Base-by-base conservation (phyloP, 2,113 vertebrate genomes). In the Forbesichthys agassizii region DNA sequence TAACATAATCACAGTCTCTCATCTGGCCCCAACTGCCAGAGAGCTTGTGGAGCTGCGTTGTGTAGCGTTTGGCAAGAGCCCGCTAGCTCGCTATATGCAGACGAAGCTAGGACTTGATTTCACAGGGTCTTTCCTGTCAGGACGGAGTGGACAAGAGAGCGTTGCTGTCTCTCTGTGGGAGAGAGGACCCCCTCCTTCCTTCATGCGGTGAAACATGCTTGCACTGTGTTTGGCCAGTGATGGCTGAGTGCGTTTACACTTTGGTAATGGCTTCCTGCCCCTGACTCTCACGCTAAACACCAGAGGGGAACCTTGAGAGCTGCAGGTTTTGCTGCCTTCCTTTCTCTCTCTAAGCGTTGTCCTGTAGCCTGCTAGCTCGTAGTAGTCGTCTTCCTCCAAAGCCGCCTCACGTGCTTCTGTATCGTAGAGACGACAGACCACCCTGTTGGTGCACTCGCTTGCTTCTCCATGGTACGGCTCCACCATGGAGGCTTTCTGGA, bases 241-340 rank as follows among this genome's bases (percentile, higher is more conserved):
- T 85, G 81, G 86, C 85, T 83, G 83, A 85, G 78, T 86, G 84
- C 83, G 75, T 90, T 90, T 88, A 87, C 85, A 81, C 88, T 85
- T 86, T 77, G 77, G 75, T 90, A 90, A 92, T 92, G 82, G 71
- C 87, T 92, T 92, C 87, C 86, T 91, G 86, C 71, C 81, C 84
- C 68, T 79, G 79, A 83, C 82, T 86, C 86, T 85, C 76, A 74
- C 65, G 84, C 85, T 87, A 71, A 78, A 61, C 74, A 68, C 60
- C 12, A 61, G 73, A 71, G 64, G 69, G 73, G 70, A 70, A 68
- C 12, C 64, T 67, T 64, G 68, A 14, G 69, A 73, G 79, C 65
- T 11, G 14, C 61, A 33, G 11, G 65, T 74, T 61, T 64, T 64
- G 77, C 27, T 27, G 36, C 7, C 36, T 5, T 5, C 36, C 36